Evolutionary conservation across 2,797 vertebrate species (phyloP).

Genomic region (Schizopygopsis pylzovi): DNA sequence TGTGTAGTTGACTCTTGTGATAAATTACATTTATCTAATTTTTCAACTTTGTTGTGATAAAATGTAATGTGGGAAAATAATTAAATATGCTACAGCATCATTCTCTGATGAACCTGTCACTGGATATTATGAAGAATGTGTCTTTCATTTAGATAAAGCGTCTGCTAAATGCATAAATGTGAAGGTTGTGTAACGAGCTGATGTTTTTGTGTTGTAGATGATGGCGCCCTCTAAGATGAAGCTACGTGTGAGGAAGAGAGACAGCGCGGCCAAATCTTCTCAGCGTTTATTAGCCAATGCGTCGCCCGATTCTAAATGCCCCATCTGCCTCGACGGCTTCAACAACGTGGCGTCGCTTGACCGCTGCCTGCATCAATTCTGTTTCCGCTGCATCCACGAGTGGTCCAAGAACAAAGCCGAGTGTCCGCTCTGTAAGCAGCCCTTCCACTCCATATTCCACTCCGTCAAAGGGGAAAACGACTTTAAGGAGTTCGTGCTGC

Average conservation of each 20-base stretch:
- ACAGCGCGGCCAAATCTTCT: conserved; percentile 16
- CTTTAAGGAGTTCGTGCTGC: conserved; percentile 88
- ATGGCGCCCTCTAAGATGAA: conserved; percentile 78
- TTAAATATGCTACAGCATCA: not conserved
- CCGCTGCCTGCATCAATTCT: conserved; percentile 92
- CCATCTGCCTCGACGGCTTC: conserved; percentile 94
- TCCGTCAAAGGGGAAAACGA: conserved; percentile 91
- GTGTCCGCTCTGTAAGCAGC: conserved; percentile 95
- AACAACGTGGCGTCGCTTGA: conserved; percentile 92
- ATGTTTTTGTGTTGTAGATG: conserved; percentile 60
- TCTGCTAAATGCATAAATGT: not conserved
- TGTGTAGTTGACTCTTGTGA: no score
- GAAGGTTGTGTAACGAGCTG: not conserved
- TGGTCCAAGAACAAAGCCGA: conserved; percentile 98
- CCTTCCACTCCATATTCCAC: conserved; percentile 93
- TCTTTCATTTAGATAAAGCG: not conserved
- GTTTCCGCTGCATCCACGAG: conserved; percentile 94
- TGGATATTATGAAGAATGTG: not conserved
- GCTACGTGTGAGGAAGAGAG: conserved; percentile 67
- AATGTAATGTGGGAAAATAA: no score
- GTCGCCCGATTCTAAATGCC: conserved; percentile 95
- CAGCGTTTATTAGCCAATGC: conserved; percentile 79
- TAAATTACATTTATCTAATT: not conserved
- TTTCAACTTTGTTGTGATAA: not conserved
- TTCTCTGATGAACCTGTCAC: not conserved